Evolutionary conservation across 2,888 invertebrate genomes (phyloP), one percentile per base, ranked within the genome.

Genomic region (Ptychoptera albimana): DNA sequence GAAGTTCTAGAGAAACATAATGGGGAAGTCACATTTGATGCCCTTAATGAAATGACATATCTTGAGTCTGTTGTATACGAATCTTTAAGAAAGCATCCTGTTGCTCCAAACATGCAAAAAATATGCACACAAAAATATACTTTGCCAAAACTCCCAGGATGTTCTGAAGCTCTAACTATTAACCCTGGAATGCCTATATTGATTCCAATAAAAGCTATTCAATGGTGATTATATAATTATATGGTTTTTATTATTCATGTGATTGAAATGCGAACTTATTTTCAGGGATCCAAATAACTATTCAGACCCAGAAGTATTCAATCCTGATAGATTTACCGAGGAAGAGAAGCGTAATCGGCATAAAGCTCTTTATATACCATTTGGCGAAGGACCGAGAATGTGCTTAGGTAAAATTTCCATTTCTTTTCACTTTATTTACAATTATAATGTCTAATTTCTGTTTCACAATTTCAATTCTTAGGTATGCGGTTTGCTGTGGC

Each of bases 31-130:
- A 69, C 69, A 0, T 74, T 71, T 49, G 74, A 75, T 46, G 67
- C 70, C 2, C 62, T 74, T 42, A 65, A 64, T 43, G 70, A 72
- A 49, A 70, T 75, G 72, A 57, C 62, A 1, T 75, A 74, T 52
- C 55, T 75, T 50, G 72, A 72, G 50, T 70, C 70, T 66, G 63
- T 73, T 6, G 54, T 73, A 5, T 13, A 52, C 49, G 59, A 59
- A 48, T 53, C 55, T 4, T 45, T 58, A 37, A 49, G 59, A 8
- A 47, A 53, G 34, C 51, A 53, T 43, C 56, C 58, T 8, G 50
- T 54, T 8, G 50, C 50, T 2, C 44, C 51, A 1, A 43, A 50
- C n/a, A 37, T 51, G 35, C 35, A 35, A 30, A 48, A 50, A 30
- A 11, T 49, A n/a, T 48, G 50, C 38, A 48, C 51, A 8, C 50